Percentiles rank a stretch among this genome's conserved stretches.
Conservation (phyloP, 2,113 vertebrate species). For the Anhinga rufa region DNA sequence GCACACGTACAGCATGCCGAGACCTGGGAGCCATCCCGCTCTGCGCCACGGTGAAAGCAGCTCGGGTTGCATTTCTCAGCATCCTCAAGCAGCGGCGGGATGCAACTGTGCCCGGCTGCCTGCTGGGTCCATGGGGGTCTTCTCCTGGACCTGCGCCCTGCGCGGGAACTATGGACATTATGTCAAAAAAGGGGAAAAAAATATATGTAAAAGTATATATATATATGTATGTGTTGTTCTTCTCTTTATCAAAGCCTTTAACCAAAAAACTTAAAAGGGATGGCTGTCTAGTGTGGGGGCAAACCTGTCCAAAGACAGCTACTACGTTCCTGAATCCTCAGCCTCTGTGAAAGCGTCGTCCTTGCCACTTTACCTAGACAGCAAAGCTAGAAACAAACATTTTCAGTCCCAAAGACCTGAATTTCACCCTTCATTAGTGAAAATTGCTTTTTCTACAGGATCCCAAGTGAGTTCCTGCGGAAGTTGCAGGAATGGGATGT, state of each 20-base stretch:
- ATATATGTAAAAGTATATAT: neutral
- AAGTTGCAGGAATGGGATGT: neutral
- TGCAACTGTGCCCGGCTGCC: neutral
- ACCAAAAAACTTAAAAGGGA: neutral
- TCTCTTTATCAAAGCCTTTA: neutral
- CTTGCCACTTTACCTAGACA: neutral
- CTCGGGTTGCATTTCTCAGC: neutral
- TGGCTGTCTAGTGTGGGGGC: neutral
- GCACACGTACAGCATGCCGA: neutral
- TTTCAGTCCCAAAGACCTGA: neutral
- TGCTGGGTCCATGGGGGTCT: neutral
- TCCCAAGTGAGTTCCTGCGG: accelerated
- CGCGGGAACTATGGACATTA: neutral
- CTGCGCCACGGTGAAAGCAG: neutral
- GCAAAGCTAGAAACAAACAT: neutral
- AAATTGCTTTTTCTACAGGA: neutral
- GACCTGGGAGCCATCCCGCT: neutral
- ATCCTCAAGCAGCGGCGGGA: neutral
- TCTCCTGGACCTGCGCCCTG: neutral
- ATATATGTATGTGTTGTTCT: conserved; percentile 23
- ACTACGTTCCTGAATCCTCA: neutral
- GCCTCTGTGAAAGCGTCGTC: neutral
- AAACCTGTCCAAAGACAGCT: neutral
- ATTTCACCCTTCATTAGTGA: neutral
- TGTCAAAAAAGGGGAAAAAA: neutral